Evolutionary conservation across 2,113 vertebrate species (phyloP), one percentile per base, ranked within the genome.

Genomic region (Hirundichthys speculiger): DNA sequence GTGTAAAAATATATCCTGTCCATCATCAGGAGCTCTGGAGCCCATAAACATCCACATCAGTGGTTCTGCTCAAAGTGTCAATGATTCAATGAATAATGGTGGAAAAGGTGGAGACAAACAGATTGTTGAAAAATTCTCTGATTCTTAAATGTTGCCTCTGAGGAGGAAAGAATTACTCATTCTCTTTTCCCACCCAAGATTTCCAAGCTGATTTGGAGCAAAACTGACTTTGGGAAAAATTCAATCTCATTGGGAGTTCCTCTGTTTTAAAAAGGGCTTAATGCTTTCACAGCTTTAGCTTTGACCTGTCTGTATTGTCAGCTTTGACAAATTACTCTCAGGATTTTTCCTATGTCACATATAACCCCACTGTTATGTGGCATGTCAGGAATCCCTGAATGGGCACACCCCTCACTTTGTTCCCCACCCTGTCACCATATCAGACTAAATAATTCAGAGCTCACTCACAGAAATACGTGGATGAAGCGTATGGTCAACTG

Each of bases 221-320:
- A 67, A 47, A 56, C 69, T 51, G 51, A 15, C 75, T 73, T 79
- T 56, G 53, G 72, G 64, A 84, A 84, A 27, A 88, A 87, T 80
- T 59, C 56, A 49, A 74, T 80, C 49, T 83, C 40, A 63, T 18
- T 76, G 77, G 80, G 80, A 88, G 82, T 88, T 89, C 60, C 83
- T 86, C 56, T 88, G 74, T 85, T 88, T 86, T 77, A 61, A 59
- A 48, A 81, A 73, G 53, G 38, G 65, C 72, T 69, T 77, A 75
- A 79, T 79, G 57, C 60, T 75, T 74, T 85, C 74, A 77, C 61
- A 61, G 69, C 66, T 75, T 71, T 71, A 68, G 60, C 68, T 73
- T 58, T 50, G 55, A 24, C 13, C 58, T 66, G 52, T 82, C 74
- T 78, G 20, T 56, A 18, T 43, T 83, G 84, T 83, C 76, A 85